A percentile compares a stretch with the other conserved stretches of the same genome.
These are phyloP conservation scores for Lemur catta DNA, from an alignment of 2,797 vertebrate species.

Conservation along the genomic window DNA sequence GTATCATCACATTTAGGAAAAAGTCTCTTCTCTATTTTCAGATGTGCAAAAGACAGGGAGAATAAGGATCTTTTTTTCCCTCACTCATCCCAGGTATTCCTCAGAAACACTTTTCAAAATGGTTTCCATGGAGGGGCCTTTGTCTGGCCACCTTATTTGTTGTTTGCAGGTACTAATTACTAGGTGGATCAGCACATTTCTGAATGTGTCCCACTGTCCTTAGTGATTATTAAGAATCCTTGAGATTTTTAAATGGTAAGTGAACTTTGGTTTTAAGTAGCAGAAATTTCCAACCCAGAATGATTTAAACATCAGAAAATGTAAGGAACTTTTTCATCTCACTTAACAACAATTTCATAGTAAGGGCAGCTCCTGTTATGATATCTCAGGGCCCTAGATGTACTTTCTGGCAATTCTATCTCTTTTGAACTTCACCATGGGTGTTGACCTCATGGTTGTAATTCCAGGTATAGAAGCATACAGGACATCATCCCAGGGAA, in stretches of 20 bases:
- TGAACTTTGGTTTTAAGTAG: neutral
- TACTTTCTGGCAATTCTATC: neutral
- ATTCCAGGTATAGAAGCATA: neutral
- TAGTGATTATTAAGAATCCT: neutral
- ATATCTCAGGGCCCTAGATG: neutral
- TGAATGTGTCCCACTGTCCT: neutral
- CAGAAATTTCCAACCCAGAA: neutral
- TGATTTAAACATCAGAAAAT: neutral
- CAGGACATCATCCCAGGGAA: neutral
- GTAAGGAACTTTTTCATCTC: neutral
- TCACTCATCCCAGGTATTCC: neutral
- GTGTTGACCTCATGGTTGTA: neutral
- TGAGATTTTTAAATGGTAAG: neutral
- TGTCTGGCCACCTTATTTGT: neutral
- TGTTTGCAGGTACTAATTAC: neutral
- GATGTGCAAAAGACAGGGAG: neutral
- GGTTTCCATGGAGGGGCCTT: neutral
- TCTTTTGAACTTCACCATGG: neutral
- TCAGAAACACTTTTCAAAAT: neutral
- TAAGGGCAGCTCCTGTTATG: neutral
- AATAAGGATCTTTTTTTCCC: neutral
- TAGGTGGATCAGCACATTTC: neutral
- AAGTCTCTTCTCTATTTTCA: neutral
- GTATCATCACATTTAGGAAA: neutral
- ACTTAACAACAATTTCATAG: neutral